Percentiles rank a stretch among this genome's conserved stretches.
Conservation (phyloP, 2,113 vertebrate species). For the Anoura caudifer region DNA sequence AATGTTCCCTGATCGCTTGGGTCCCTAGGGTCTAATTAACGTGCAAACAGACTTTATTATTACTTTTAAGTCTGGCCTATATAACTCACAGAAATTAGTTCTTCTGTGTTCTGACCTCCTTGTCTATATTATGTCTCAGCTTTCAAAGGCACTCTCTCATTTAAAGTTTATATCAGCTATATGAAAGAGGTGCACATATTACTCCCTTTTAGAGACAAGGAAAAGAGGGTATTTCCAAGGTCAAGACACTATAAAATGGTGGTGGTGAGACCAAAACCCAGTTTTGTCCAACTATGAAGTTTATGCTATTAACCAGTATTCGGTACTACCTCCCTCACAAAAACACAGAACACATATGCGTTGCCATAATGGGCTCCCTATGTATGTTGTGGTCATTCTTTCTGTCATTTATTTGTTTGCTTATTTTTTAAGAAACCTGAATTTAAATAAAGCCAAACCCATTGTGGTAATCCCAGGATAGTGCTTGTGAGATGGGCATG, state of each 20-base stretch:
- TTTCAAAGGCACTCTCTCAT: neutral
- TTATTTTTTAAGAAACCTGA: neutral
- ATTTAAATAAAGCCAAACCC: neutral
- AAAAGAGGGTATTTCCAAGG: neutral
- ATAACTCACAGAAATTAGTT: neutral
- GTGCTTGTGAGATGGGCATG: accelerated
- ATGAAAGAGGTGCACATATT: neutral
- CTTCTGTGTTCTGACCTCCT: neutral
- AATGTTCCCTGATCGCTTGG: neutral
- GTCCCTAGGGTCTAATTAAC: too few relatives aligned
- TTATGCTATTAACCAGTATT: accelerated
- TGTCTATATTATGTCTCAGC: accelerated
- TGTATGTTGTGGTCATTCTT: accelerated
- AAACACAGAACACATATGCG: accelerated
- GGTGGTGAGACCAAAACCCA: neutral
- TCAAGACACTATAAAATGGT: neutral
- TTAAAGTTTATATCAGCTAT: neutral
- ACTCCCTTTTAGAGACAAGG: neutral
- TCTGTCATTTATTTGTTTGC: neutral
- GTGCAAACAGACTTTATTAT: neutral
- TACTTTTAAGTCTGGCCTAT: neutral
- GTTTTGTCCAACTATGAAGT: neutral
- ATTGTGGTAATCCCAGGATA: neutral
- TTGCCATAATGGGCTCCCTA: accelerated
- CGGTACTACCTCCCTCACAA: accelerated